Evolutionary conservation across 92 coral and sea anemone genomes (phyloP), one percentile per base, ranked within the genome.

Genomic region (Montipora capitata): DNA sequence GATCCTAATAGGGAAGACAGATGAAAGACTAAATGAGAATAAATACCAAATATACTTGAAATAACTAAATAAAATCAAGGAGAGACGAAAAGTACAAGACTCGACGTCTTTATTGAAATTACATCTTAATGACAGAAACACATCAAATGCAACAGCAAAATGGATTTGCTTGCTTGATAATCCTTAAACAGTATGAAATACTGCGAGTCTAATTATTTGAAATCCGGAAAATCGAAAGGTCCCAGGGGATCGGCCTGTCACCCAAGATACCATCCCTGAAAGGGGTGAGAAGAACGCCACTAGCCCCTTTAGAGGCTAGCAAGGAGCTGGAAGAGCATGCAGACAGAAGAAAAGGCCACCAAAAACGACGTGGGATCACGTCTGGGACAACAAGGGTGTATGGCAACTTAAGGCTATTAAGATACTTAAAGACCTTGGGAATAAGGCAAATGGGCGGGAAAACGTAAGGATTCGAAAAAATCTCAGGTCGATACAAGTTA

Each of bases 261-360:
- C 64, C 10, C 80, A 83, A 79, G 76, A 52, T 51, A 18, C 94
- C 92, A 76, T 66, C 44, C 14, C 4, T 69, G 12, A 93, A 83
- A 7, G 88, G 90, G 41, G 80, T 20, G 48, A 88, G 84, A 38
- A 86, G 73, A 48, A 84, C 9, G 49, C 86, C 92, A 72, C 68
- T 27, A 6, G 84, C 66, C 45, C 95, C 92, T 74, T 83, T 72
- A n/a, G 76, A 27, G 17, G 87, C 92, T 39, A 88, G 66, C 57
- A 88, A 48, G 54, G 43, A 52, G 40, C 86, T 77, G 35, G 89
- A 66, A 40, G 84, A 68, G 40, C 80, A 69, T 48, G 87, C 78
- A 48, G 94, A 70, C 39, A 75, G 68, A 4, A 93, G 75, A 27
- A 90, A 43, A 51, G 92, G 94, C 96, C 94, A 90, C 93, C 96